A percentile compares a stretch with the other conserved stretches of the same genome.
Conservation (phyloP, 2,888 invertebrate genomes). For the Spisula subtruncata region DNA sequence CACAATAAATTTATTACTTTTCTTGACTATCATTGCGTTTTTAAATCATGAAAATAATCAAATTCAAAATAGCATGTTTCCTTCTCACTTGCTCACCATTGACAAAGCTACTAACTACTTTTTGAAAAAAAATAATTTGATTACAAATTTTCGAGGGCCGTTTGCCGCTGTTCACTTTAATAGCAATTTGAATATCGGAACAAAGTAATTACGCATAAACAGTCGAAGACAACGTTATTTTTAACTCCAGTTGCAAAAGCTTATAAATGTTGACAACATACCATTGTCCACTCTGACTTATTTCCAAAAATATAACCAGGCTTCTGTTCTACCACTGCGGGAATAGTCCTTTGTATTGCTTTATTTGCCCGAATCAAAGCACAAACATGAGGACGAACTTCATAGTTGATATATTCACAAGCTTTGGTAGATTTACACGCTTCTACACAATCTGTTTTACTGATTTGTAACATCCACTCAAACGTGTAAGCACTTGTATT, state of each 20-base stretch:
- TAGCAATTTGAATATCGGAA: not conserved
- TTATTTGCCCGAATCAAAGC: not conserved
- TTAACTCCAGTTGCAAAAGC: not conserved
- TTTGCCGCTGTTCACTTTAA: too few relatives aligned
- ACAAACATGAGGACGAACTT: not conserved
- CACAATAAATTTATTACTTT: too few relatives aligned
- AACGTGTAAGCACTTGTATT: not conserved
- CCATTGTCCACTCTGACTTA: not conserved
- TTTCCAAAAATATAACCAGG: slow-evolving; percentile 1
- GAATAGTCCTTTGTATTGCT: not conserved
- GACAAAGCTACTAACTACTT: too few relatives aligned
- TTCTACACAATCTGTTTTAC: not conserved
- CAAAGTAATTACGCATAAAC: too few relatives aligned
- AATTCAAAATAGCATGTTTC: too few relatives aligned
- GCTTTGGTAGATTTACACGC: not conserved
- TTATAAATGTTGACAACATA: not conserved
- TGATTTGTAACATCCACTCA: slow-evolving; percentile 3
- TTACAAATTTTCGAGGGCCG: too few relatives aligned
- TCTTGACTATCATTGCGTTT: too few relatives aligned
- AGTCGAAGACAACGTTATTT: not conserved
- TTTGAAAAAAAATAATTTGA: too few relatives aligned
- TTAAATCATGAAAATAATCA: too few relatives aligned
- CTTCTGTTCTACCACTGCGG: not conserved
- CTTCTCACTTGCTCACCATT: too few relatives aligned
- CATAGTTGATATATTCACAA: slow-evolving; percentile 2